These are phyloP conservation scores for Anoplophora glabripennis DNA, from an alignment of 1,140 invertebrate genomes.

Conservation along the genomic window DNA sequence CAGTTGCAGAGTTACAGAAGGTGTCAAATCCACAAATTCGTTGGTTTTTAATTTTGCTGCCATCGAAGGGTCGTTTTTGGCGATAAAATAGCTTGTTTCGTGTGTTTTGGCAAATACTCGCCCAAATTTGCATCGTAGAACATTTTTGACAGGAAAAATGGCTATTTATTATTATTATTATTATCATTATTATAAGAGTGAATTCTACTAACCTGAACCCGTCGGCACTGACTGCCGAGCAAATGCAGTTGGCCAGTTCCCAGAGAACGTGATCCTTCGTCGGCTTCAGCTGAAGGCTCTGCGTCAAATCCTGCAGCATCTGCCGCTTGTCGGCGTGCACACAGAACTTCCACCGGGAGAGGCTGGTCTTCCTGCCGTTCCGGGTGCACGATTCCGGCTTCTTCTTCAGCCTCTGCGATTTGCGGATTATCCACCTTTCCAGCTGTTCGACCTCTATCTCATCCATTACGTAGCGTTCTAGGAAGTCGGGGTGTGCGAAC, in stretches of 20 bases:
- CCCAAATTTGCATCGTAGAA: too few relatives aligned
- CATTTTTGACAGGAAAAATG: too few relatives aligned
- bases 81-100: too few relatives aligned
- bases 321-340: slow-evolving; percentile 62
- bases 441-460: slow-evolving; percentile 57
- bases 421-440: slow-evolving; percentile 59
- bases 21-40: too few relatives aligned
- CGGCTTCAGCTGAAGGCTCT: slow-evolving; percentile 54
- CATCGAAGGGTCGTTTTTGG: too few relatives aligned
- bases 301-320: slow-evolving; percentile 60
- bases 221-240: slow-evolving; percentile 59
- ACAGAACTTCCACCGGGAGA: slow-evolving; percentile 60
- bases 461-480: slow-evolving; percentile 57
- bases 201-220: slow-evolving; percentile 52
- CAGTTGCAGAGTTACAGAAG: too few relatives aligned
- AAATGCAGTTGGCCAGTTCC: slow-evolving; percentile 61
- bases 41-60: too few relatives aligned
- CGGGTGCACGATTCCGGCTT: slow-evolving; percentile 45
- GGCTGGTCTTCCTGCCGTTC: slow-evolving; percentile 51
- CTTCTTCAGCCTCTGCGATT: slow-evolving; percentile 50
- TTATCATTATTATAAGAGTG: too few relatives aligned
- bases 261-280: slow-evolving; percentile 58
- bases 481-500: slow-evolving; percentile 55
- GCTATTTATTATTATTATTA: too few relatives aligned
- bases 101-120: too few relatives aligned